A percentile compares a stretch with the other conserved stretches of the same genome.
phyloP scores from a whole-genome alignment of 2,797 vertebrate genomes.

The Hemibagrus guttatus region DNA sequence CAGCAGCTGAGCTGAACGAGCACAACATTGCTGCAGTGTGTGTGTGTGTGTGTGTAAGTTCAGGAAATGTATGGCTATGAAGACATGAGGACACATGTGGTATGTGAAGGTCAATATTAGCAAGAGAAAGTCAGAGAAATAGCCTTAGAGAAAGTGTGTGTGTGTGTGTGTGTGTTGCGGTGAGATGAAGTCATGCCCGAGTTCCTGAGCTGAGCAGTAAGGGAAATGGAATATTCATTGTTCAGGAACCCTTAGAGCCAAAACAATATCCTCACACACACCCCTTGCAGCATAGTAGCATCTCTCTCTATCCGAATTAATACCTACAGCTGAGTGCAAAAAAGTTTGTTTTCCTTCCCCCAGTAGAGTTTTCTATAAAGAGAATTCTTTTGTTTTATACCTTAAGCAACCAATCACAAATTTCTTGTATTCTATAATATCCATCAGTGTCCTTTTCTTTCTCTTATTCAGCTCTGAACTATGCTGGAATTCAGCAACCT shows the following conservation, averaged over 20 bases:
- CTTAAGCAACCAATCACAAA: neutral
- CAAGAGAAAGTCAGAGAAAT: slow-evolving; percentile 29
- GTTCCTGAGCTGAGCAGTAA: slow-evolving; percentile 40
- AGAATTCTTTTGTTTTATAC: neutral
- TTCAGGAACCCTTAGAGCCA: slow-evolving; percentile 51
- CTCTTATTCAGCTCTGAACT: neutral
- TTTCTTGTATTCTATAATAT: neutral
- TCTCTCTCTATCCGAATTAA: neutral
- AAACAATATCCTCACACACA: slow-evolving; percentile 52
- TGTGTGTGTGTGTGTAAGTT: neutral
- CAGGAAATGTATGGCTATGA: slow-evolving; percentile 41
- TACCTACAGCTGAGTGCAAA: neutral
- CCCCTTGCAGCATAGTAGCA: slow-evolving; percentile 36
- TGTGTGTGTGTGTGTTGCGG: slow-evolving; percentile 4
- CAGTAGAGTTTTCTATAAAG: neutral
- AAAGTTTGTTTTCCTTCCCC: neutral
- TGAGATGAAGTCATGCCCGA: slow-evolving; percentile 49
- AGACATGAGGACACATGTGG: slow-evolving; percentile 39
- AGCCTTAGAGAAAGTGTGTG: slow-evolving; percentile 9
- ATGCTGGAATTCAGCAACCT: neutral
- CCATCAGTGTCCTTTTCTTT: neutral
- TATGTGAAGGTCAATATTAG: slow-evolving; percentile 57
- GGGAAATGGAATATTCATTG: slow-evolving; percentile 59
- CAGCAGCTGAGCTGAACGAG: neutral
- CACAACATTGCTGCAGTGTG: neutral